Base-by-base conservation (phyloP, 2,797 vertebrate genomes). In the Cheracebus regulus region DNA sequence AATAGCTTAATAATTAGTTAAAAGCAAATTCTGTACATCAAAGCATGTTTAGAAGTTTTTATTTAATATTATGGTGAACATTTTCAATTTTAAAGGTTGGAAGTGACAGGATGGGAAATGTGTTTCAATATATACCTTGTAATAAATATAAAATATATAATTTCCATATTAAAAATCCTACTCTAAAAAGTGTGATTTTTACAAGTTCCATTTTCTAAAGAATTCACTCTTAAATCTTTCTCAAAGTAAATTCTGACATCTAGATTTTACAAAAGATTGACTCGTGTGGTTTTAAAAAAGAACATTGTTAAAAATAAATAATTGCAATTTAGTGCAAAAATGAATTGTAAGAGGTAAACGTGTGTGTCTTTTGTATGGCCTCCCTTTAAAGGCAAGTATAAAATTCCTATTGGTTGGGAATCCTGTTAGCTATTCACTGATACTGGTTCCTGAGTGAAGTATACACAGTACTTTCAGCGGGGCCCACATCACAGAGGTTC, bases 31-130 rank as follows among this genome's bases (percentile, higher is more conserved):
- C 9, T 76, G 8, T 57, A 90, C 90, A 30, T 67, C 26, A 67
- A 93, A 76, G 64, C 24, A 33, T 83, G 64, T 72, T 93, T 81
- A 82, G 20, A 97, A 95, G 28, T 26, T 93, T 93, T 94, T 81
- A 86, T 79, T 84, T 92, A 85, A 41, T 90, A 4, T 76, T 36
- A 36, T 64, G 3, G 55, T 93, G 50, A 67, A 81, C 50, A 72
- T 50, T 83, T 97, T 95, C 55, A 90, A n/a, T 93, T 88, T 17
- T 95, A 84, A 88, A 95, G 94, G 4, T 50, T 94, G 55, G 14
- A 33, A 88, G 10, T 83, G 22, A 76, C 20, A 93, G 30, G 22
- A 13, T 83, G 46, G 20, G 28, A 92, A 67, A 48, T 85, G 11
- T 81, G 24, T 89, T 80, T 80, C 91, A 90, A 55, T 76, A 41